A percentile compares a stretch with the other conserved stretches of the same genome.
phyloP scores from a whole-genome alignment of 1,140 invertebrate genomes.

The Tetramorium parvispinum region DNA sequence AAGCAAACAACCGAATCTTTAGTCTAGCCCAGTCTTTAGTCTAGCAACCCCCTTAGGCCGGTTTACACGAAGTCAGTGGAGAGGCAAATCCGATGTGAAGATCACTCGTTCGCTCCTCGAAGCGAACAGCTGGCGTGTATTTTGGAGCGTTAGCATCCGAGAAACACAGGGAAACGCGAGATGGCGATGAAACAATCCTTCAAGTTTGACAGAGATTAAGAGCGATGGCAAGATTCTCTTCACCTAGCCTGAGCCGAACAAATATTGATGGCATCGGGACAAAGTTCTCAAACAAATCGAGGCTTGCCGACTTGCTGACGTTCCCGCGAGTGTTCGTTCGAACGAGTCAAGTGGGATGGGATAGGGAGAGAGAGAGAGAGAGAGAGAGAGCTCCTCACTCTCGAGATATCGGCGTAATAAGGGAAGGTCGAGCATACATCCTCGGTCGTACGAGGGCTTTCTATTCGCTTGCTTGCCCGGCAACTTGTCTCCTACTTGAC shows the following conservation, averaged over 20 bases:
- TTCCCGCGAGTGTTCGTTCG: not conserved
- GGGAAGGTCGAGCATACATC: not conserved
- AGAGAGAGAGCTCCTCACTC: not conserved
- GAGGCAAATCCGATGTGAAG: conserved; percentile 34
- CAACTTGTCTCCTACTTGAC: conserved; percentile 39
- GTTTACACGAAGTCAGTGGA: conserved; percentile 44
- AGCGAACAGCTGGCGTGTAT: not conserved
- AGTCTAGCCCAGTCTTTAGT: conserved; percentile 37
- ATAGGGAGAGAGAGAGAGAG: not conserved
- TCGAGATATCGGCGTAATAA: conserved; percentile 34
- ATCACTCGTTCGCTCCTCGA: conserved; percentile 29
- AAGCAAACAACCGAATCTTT: conserved; percentile 30
- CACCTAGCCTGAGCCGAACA: not conserved
- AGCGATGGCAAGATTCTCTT: not conserved
- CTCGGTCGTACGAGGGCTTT: conserved; percentile 14
- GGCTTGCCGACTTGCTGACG: not conserved
- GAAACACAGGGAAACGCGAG: not conserved
- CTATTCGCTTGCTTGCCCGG: conserved; percentile 16
- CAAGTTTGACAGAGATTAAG: conserved; percentile 13
- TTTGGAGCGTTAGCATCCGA: not conserved
- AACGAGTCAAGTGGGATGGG: not conserved
- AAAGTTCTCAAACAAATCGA: not conserved
- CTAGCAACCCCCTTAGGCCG: conserved; percentile 7
- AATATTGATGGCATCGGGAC: conserved; percentile 12
- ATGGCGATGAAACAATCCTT: conserved; percentile 5